A percentile compares a stretch with the other conserved stretches of the same genome.
These are phyloP conservation scores for Eriocheir sinensis DNA, from an alignment of 1,140 invertebrate genomes.

Conservation along the genomic window DNA sequence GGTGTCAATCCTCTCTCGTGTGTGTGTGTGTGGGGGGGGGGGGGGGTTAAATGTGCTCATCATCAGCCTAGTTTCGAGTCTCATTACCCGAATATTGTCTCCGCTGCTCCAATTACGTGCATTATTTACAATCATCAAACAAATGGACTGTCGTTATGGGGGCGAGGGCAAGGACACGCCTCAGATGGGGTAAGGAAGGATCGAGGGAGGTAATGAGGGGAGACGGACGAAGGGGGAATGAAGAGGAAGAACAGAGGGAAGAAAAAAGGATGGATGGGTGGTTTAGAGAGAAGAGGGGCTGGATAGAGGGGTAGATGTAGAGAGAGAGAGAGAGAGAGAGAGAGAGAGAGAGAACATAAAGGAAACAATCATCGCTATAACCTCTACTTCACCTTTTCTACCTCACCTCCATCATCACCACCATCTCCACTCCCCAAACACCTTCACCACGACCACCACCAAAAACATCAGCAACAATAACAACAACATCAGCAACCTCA, in stretches of 20 bases:
- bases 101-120: constrained; percentile 39
- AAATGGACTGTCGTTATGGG: constrained; percentile 1
- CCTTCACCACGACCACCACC: too few relatives aligned
- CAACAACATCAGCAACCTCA: too few relatives aligned
- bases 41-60: not conserved
- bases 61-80: constrained; percentile 31
- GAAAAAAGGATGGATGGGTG: not conserved
- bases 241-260: not conserved
- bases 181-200: not conserved
- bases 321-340: too few relatives aligned
- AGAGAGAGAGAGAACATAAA: too few relatives aligned
- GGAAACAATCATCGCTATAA: too few relatives aligned
- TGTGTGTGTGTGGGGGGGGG: not conserved
- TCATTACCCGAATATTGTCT: constrained; percentile 51
- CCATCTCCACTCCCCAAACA: too few relatives aligned
- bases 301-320: not conserved
- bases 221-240: not conserved
- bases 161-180: not conserved
- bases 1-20: too few relatives aligned
- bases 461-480: too few relatives aligned
- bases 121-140: constrained; percentile 55
- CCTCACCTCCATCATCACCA: too few relatives aligned
- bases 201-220: not conserved
- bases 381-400: too few relatives aligned
- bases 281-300: not conserved